These are phyloP conservation scores for Smithornis capensis DNA, from an alignment of 2,113 vertebrate species.

Conservation along the genomic window DNA sequence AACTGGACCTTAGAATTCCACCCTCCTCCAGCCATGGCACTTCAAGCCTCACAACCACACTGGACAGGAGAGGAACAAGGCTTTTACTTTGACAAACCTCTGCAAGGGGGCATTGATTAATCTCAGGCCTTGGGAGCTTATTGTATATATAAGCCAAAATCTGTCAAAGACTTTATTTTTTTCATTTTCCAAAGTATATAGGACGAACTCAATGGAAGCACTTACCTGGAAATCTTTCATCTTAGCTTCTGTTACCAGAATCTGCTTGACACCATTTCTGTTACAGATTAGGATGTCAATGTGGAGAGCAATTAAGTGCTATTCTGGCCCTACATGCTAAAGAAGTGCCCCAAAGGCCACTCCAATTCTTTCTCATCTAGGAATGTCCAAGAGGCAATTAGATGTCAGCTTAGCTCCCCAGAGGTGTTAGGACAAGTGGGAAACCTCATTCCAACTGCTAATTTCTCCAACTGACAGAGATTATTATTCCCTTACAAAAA, in stretches of 20 bases:
- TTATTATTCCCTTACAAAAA: conserved; percentile 68
- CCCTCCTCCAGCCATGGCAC: background rate
- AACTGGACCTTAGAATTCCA: background rate
- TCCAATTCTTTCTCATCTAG: conserved; percentile 30
- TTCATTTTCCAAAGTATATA: background rate
- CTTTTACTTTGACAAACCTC: conserved; percentile 5
- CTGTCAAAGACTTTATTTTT: background rate
- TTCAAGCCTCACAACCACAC: background rate
- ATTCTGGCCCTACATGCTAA: conserved; percentile 38
- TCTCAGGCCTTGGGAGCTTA: background rate
- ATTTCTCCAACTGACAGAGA: conserved; percentile 69
- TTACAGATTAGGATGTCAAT: conserved; percentile 69
- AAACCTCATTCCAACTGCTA: conserved; percentile 54
- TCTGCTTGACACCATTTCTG: conserved; percentile 57
- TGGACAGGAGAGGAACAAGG: background rate
- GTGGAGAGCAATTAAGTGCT: conserved; percentile 60
- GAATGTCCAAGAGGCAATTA: conserved; percentile 50
- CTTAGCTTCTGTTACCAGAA: conserved; percentile 7
- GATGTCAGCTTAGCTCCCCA: conserved; percentile 22
- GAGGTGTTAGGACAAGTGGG: conserved; percentile 49
- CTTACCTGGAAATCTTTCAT: conserved; percentile 4
- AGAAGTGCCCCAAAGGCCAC: conserved; percentile 52
- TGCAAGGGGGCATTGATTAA: background rate
- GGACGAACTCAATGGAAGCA: background rate
- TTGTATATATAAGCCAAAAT: background rate